Conservation (phyloP, 2,797 vertebrate genomes). For the Lindbergichthys nudifrons region DNA sequence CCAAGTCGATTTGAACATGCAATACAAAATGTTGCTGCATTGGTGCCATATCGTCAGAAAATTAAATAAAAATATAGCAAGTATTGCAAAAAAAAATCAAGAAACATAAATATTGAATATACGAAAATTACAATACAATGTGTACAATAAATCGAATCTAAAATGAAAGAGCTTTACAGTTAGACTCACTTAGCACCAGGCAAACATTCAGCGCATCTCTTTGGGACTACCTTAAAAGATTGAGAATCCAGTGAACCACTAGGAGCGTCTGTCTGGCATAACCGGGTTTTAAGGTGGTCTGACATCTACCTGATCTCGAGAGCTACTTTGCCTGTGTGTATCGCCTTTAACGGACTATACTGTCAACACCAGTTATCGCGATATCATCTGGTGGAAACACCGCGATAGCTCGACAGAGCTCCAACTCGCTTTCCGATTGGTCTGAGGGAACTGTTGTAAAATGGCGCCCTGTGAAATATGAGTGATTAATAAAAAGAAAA, state of each 20-base stretch:
- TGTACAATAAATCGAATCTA: no score
- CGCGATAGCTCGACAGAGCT: slow-evolving; percentile 78
- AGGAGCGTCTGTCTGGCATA: slow-evolving; percentile 61
- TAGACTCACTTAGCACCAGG: background rate
- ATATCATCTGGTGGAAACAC: slow-evolving; percentile 50
- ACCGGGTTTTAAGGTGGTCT: slow-evolving; percentile 80
- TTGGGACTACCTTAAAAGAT: slow-evolving; percentile 78
- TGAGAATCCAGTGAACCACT: slow-evolving; percentile 70
- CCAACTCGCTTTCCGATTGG: slow-evolving; percentile 85
- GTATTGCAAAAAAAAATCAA: no score
- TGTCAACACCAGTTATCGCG: slow-evolving; percentile 72
- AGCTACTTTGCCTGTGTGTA: slow-evolving; percentile 9
- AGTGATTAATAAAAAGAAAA: slow-evolving; percentile 82
- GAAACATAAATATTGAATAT: no score
- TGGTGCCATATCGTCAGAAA: no score
- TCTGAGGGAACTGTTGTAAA: slow-evolving; percentile 89
- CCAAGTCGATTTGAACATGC: no score
- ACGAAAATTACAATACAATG: no score
- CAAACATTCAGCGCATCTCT: slow-evolving; percentile 48
- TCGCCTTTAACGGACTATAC: slow-evolving; percentile 87
- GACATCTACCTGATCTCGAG: slow-evolving; percentile 39
- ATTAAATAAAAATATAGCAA: no score
- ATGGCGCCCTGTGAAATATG: slow-evolving; percentile 95
- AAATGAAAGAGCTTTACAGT: no score
- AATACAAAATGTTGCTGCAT: no score